A percentile compares a stretch with the other conserved stretches of the same genome.
phyloP scores from a whole-genome alignment of 2,113 vertebrate species.

The Marmota flaviventris region DNA sequence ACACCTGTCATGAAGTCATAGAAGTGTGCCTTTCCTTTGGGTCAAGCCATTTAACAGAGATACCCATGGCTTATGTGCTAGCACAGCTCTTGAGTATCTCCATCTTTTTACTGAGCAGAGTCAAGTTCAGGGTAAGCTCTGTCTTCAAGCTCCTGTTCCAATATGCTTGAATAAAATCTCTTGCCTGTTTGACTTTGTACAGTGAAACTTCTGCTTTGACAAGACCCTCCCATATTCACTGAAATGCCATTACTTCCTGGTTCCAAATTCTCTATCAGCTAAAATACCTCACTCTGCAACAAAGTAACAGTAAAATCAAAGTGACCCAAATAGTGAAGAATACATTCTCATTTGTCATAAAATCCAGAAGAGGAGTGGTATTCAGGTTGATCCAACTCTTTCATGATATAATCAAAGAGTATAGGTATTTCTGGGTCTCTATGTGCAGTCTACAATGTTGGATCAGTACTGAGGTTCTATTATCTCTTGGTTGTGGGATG shows the following conservation, averaged over 20 bases:
- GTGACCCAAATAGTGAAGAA: neutral
- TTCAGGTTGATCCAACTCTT: neutral
- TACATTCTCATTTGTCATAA: neutral
- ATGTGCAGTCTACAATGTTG: neutral
- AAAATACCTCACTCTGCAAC: neutral
- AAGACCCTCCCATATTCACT: neutral
- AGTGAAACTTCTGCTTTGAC: neutral
- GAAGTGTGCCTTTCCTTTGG: neutral
- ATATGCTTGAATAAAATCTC: neutral
- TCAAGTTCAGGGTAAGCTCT: conserved; percentile 4
- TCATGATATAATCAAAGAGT: neutral
- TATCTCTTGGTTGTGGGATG: neutral
- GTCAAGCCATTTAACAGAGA: neutral
- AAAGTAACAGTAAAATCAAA: conserved; percentile 22
- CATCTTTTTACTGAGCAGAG: neutral
- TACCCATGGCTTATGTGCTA: neutral
- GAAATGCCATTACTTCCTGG: neutral
- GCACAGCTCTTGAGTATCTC: neutral
- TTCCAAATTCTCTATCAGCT: neutral
- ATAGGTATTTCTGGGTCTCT: conserved; percentile 5
- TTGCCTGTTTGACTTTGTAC: neutral
- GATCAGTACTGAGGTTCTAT: neutral
- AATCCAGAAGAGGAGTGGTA: neutral
- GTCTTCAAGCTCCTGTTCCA: neutral
- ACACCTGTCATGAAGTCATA: neutral